Conservation (phyloP, 2,113 vertebrate species). For the Rallus limicola region DNA sequence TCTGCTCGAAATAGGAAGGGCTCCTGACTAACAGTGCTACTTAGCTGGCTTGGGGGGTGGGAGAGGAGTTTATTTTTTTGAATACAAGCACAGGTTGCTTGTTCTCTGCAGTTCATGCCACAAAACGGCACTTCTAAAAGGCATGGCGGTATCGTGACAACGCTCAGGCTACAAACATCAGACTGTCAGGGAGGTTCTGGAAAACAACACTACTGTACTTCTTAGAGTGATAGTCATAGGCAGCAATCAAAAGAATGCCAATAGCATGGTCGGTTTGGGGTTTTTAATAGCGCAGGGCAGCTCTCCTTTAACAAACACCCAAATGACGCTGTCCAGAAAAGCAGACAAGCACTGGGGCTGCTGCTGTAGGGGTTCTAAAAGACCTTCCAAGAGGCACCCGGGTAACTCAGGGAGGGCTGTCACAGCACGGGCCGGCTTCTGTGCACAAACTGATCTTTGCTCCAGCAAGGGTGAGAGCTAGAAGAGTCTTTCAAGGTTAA, state of each 20-base stretch:
- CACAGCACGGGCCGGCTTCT: neutral
- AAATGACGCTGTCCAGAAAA: rapidly evolving
- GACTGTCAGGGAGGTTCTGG: neutral
- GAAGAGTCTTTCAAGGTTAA: neutral
- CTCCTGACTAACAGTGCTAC: neutral
- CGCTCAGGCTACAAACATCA: neutral
- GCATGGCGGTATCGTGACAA: neutral
- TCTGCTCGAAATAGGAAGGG: neutral
- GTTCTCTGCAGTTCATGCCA: neutral
- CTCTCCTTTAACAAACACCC: neutral
- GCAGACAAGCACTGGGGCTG: neutral
- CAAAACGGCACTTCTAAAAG: neutral
- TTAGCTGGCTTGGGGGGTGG: neutral
- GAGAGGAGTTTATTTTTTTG: no score
- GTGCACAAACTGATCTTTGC: rapidly evolving
- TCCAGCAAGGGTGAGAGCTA: neutral
- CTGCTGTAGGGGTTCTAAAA: neutral
- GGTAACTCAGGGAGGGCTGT: neutral
- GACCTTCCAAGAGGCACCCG: neutral
- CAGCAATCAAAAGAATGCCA: neutral
- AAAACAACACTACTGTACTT: neutral
- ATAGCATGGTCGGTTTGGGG: rapidly evolving
- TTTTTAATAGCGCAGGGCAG: neutral
- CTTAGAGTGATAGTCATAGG: neutral
- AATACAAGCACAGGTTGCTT: neutral